These are phyloP conservation scores for Muscidifurax raptorellus DNA, from an alignment of 1,140 invertebrate genomes.

Conservation along the genomic window DNA sequence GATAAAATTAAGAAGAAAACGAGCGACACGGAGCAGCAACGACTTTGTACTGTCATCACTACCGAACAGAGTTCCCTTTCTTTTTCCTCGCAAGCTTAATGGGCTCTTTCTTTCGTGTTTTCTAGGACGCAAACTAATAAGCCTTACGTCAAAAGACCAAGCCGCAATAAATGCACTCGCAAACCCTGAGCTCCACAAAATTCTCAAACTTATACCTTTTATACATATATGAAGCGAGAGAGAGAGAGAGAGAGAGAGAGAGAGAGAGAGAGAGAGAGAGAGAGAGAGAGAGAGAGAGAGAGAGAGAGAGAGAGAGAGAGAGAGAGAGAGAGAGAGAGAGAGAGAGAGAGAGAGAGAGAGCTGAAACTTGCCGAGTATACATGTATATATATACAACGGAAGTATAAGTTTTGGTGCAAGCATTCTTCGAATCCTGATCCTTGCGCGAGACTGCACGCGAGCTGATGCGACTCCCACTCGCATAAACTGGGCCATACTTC, in stretches of 20 bases:
- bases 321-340: background rate
- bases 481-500: constrained; percentile 18
- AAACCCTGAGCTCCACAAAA: background rate
- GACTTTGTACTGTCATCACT: no score
- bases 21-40: no score
- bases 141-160: background rate
- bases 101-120: background rate
- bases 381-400: no score
- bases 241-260: no score
- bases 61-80: no score
- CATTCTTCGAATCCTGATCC: constrained; percentile 7
- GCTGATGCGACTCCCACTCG: background rate
- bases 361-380: no score
- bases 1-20: background rate
- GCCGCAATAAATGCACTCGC: background rate
- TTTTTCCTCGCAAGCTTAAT: background rate
- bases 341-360: constrained; percentile 10
- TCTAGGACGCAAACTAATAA: background rate
- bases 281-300: no score
- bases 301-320: background rate
- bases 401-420: background rate
- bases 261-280: no score
- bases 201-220: no score
- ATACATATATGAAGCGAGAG: no score
- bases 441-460: background rate